phyloP scores from a whole-genome alignment of 2,113 vertebrate genomes.

The Sprattus sprattus region DNA sequence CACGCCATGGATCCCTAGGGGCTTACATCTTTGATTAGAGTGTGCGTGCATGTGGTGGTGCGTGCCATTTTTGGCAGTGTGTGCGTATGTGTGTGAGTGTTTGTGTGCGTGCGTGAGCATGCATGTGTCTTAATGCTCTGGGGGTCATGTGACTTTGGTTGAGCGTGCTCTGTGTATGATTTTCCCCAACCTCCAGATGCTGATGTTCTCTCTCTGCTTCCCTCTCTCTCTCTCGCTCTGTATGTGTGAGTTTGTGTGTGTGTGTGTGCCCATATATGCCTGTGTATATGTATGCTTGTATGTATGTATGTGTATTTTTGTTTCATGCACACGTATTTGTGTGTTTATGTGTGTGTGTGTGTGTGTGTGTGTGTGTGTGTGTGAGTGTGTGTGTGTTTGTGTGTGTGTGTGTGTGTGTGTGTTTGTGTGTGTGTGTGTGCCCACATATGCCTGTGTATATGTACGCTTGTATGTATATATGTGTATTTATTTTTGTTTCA shows the following conservation, averaged over 20 bases:
- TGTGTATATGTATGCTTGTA: not conserved
- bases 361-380: not conserved
- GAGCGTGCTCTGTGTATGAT: slow-evolving; percentile 26
- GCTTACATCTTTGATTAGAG: not conserved
- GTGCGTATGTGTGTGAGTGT: slow-evolving; percentile 20
- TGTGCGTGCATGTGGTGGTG: not conserved
- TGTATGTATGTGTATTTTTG: not conserved
- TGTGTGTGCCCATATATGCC: not conserved
- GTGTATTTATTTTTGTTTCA: not conserved
- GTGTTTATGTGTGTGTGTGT: not conserved
- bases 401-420: not conserved
- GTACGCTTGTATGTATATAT: slow-evolving; percentile 8
- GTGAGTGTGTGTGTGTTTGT: not conserved
- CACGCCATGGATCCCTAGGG: not conserved
- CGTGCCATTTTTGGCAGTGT: not conserved
- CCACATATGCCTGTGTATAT: no score
- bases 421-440: not conserved
- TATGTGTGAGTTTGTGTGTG: not conserved
- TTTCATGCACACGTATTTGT: not conserved
- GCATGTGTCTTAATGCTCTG: slow-evolving; percentile 10
- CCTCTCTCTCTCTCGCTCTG: not conserved
- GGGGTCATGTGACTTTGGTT: slow-evolving; percentile 7
- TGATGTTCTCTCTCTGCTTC: not conserved
- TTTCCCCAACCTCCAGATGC: slow-evolving; percentile 28
- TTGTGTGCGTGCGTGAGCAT: slow-evolving; percentile 25